These are phyloP conservation scores for Zootermopsis nevadensis DNA, from an alignment of 2,888 invertebrate species.

Conservation along the genomic window DNA sequence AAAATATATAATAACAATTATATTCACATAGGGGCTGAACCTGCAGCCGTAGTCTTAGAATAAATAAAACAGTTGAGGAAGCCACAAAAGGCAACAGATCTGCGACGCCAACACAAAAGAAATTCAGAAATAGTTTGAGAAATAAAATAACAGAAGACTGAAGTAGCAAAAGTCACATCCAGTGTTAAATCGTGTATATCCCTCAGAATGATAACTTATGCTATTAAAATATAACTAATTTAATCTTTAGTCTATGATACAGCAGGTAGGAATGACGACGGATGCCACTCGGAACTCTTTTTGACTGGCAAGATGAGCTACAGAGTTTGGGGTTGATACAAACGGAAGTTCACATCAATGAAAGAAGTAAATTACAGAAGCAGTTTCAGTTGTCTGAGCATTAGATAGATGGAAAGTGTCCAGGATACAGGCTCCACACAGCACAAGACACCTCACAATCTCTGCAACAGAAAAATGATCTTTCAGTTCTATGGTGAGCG, in stretches of 20 bases:
- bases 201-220: too few species aligned
- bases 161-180: not conserved
- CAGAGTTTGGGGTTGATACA: not conserved
- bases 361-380: constrained; percentile 23
- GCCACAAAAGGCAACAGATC: not conserved
- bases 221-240: constrained; percentile 25
- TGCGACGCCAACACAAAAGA: not conserved
- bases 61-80: not conserved
- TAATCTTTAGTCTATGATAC: not conserved
- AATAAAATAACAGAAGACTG: not conserved
- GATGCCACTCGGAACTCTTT: not conserved
- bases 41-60: constrained; percentile 6
- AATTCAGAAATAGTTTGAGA: not conserved
- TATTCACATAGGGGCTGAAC: not conserved
- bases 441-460: not conserved
- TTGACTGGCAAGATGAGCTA: not conserved
- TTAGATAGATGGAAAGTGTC: not conserved
- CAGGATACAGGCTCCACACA: constrained; percentile 14
- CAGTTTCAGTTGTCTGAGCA: constrained; percentile 5
- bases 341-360: constrained; percentile 1
- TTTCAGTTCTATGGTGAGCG: too few species aligned
- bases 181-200: not conserved
- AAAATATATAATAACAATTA: constrained; percentile 6
- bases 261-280: not conserved
- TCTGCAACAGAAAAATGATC: not conserved